Evolutionary conservation across 1,140 invertebrate genomes (phyloP).

Genomic region (Teleopsis dalmanni): DNA sequence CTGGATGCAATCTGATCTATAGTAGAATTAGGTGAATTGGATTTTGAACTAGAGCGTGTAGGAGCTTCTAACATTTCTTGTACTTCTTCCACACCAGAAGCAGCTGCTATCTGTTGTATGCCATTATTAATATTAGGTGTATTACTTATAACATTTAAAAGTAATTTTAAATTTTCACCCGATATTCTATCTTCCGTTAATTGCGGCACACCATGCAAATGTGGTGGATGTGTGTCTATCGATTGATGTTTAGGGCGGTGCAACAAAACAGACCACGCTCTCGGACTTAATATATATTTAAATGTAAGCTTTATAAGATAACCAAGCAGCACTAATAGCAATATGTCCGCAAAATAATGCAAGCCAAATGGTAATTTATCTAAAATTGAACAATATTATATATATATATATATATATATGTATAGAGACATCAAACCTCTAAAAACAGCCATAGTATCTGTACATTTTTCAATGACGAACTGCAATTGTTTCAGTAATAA

Average conservation of each 20-base stretch:
- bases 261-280: slow-evolving; percentile 20
- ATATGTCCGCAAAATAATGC: slow-evolving; percentile 18
- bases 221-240: background rate
- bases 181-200: slow-evolving; percentile 24
- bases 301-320: slow-evolving; percentile 30
- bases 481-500: slow-evolving; percentile 29
- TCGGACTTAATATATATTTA: slow-evolving; percentile 33
- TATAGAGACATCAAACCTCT: slow-evolving; percentile 15
- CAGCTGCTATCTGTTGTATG: background rate
- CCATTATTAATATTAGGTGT: slow-evolving; percentile 10
- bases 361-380: slow-evolving; percentile 23
- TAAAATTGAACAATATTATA: slow-evolving; percentile 2
- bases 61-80: slow-evolving; percentile 17
- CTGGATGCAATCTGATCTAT: too few species aligned
- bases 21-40: background rate
- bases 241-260: slow-evolving; percentile 1
- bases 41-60: background rate
- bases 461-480: slow-evolving; percentile 23
- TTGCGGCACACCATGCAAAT: background rate
- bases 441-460: slow-evolving; percentile 15
- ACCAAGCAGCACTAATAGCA: slow-evolving; percentile 20
- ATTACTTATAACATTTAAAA: slow-evolving; percentile 25
- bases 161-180: slow-evolving; percentile 35
- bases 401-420: background rate
- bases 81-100: slow-evolving; percentile 34